Evolutionary conservation across 2,113 vertebrate species (phyloP).

Genomic region (Sander lucioperca): DNA sequence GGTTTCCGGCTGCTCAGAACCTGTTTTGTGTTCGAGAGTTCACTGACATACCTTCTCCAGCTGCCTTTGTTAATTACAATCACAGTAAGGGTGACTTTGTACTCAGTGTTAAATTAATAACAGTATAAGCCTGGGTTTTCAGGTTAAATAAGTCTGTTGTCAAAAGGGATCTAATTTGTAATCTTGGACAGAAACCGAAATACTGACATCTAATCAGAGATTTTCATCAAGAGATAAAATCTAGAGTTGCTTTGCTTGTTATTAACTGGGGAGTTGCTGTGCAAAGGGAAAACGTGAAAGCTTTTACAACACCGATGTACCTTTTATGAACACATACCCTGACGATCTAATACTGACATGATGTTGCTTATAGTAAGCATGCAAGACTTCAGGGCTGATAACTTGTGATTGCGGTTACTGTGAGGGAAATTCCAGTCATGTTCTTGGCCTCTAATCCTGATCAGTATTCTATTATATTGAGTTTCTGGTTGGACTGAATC

Average conservation of each 20-base stretch:
- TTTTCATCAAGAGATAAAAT: slow-evolving; percentile 42
- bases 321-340: slow-evolving; percentile 3
- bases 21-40: slow-evolving; percentile 9
- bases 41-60: slow-evolving; percentile 23
- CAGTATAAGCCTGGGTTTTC: background rate
- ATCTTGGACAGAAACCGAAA: background rate
- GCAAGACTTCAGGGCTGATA: background rate
- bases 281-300: background rate
- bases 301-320: background rate
- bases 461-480: background rate
- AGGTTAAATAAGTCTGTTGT: background rate
- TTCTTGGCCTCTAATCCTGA: background rate
- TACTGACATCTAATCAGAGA: slow-evolving; percentile 32
- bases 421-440: background rate
- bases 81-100: background rate
- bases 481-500: background rate
- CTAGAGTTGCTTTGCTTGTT: background rate
- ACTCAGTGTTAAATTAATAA: background rate
- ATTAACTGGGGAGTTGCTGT: slow-evolving; percentile 15
- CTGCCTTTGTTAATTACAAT: slow-evolving; percentile 32
- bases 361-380: background rate
- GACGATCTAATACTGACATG: background rate
- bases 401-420: background rate
- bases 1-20: background rate
- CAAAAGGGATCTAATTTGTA: background rate